Evolutionary conservation across 35 echinoderm and acorn worm species (phyloP), one percentile per base, ranked within the genome.

Genomic region (Eucidaris tribuloides): DNA sequence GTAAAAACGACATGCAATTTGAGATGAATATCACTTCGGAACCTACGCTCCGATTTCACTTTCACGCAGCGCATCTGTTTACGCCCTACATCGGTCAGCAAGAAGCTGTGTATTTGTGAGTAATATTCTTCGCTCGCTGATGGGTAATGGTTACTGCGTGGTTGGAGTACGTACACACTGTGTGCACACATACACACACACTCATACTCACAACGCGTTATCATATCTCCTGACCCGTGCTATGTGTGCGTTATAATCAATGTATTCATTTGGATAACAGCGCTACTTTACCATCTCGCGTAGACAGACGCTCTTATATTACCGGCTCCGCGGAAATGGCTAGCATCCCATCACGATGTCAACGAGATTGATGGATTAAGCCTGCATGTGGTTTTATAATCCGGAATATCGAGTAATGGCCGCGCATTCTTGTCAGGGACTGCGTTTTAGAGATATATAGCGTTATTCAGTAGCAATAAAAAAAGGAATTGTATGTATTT

Each of bases 281-380:
- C 41, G 41, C 68, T 74, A 74, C 68, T 74, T 74, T 40, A 74
- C 68, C 37, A 44, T 74, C 68, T 74, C 68, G 35, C 68, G 68
- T 74, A 74, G 68, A 74, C 68, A 74, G 44, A 74, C 68, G 68
- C 68, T 40, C 68, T 41, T 74, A 74, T 44, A 41, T 11, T 9
- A 44, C 35, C 48, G n/a, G n/a, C 48, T 52, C n/a, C 48, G 48
- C n/a, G 68, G 27, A 35, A 74, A 74, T 74, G 35, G 40, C 68
- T 44, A 74, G n/a, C 68, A 74, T 74, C 68, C 68, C 36, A 44
- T 40, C 68, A 40, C 15, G 22, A 9, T 23, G 25, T 42, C 48
- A 33, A 74, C 41, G 11, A 40, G 68, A 74, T 43, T 74, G 27
- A 74, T 5, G 68, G 68, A 74, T 74, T 43, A 74, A 74, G 38